A percentile compares a stretch with the other conserved stretches of the same genome.
Conservation (phyloP, 37 sponge, comb jelly and placozoan species). For the Spongia lamella region DNA sequence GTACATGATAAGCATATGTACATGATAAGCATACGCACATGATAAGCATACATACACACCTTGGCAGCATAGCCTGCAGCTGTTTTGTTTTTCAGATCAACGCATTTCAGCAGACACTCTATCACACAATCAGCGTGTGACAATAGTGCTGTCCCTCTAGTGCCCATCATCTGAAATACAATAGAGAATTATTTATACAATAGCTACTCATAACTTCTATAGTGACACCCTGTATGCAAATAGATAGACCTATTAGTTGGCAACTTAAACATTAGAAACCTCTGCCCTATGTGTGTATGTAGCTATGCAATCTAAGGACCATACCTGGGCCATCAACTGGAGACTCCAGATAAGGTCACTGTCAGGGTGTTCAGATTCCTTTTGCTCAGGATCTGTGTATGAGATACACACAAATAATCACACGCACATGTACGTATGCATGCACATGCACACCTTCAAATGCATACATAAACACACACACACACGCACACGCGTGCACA, state of each 20-base stretch:
- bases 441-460: neutral
- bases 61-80: constrained; percentile 34
- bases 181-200: no score
- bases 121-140: constrained; percentile 36
- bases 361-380: constrained; percentile 69
- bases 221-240: no score
- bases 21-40: no score
- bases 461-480: neutral
- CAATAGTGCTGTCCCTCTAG: constrained; percentile 27
- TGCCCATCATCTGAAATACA: constrained; percentile 31
- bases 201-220: no score
- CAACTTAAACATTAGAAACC: neutral
- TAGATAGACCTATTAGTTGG: no score
- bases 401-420: neutral
- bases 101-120: constrained; percentile 47
- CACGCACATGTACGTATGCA: neutral
- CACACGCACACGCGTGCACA: no score
- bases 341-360: constrained; percentile 74
- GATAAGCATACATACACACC: no score
- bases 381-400: constrained; percentile 61
- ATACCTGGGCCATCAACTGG: constrained; percentile 60
- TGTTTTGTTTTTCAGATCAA: constrained; percentile 51
- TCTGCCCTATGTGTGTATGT: constrained; percentile 19
- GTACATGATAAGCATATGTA: no score
- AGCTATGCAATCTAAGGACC: neutral